These are phyloP conservation scores for Ceratosolen solmsi DNA, from an alignment of 1,140 invertebrate genomes.

Conservation along the genomic window DNA sequence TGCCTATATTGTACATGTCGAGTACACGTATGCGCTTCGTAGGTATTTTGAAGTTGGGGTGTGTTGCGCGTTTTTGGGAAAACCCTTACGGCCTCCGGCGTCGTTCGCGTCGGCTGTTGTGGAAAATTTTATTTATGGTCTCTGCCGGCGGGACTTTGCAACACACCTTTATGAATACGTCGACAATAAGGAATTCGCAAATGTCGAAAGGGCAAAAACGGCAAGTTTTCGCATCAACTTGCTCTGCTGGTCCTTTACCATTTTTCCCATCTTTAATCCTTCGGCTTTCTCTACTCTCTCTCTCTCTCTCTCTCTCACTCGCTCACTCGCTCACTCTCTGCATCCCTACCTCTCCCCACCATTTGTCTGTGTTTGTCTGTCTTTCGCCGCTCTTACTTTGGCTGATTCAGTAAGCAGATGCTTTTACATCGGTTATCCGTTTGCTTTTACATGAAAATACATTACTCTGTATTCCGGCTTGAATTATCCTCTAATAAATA, in stretches of 20 bases:
- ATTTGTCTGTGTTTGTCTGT: no score
- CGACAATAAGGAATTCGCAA: slow-evolving; percentile 30
- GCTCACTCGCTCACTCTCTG: no score
- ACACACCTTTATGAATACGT: background rate
- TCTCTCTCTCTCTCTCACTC: background rate
- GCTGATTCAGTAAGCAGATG: background rate
- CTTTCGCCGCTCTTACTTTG: no score
- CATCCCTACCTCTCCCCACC: background rate
- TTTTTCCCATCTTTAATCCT: slow-evolving; percentile 14
- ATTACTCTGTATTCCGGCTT: background rate
- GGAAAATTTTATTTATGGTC: slow-evolving; percentile 53
- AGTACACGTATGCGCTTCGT: background rate
- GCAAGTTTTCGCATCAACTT: background rate
- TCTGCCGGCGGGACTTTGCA: background rate
- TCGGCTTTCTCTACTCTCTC: background rate
- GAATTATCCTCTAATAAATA: background rate
- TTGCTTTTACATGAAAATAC: background rate
- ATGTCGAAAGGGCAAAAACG: slow-evolving; percentile 24
- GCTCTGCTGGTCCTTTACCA: background rate
- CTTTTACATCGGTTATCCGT: background rate
- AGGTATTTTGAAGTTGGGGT: slow-evolving; percentile 24
- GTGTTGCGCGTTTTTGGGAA: slow-evolving; percentile 24
- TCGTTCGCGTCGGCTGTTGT: slow-evolving; percentile 14
- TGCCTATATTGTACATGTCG: background rate
- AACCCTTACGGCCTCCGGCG: slow-evolving; percentile 41